Conservation (phyloP, 2,797 vertebrate genomes). For the Argya squamiceps region DNA sequence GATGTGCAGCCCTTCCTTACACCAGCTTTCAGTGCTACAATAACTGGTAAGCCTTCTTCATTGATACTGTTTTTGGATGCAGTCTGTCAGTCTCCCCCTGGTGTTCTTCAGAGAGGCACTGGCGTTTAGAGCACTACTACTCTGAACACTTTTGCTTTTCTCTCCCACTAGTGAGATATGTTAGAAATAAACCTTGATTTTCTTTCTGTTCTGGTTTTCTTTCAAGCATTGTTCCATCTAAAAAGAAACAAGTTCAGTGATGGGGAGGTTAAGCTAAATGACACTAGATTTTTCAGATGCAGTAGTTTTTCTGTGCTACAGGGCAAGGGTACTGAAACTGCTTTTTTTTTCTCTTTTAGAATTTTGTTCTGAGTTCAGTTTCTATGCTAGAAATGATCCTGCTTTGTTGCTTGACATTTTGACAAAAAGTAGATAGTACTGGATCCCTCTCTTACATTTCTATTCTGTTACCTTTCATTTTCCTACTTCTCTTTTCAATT, state of each 20-base stretch:
- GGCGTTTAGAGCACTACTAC: background rate
- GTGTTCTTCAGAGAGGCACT: background rate
- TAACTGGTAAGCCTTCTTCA: background rate
- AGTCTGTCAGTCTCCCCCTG: background rate
- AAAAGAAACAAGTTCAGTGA: background rate
- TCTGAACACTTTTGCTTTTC: background rate
- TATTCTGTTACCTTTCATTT: background rate
- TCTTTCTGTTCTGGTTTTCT: background rate
- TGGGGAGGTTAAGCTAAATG: background rate
- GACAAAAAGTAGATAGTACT: background rate
- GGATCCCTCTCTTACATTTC: background rate
- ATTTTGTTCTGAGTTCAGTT: background rate
- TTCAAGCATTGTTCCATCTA: background rate
- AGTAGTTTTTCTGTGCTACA: background rate
- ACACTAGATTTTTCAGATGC: background rate
- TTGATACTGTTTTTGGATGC: background rate
- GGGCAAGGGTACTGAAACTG: background rate
- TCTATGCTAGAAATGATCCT: background rate
- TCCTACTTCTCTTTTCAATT: background rate
- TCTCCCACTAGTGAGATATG: background rate
- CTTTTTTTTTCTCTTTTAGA: background rate
- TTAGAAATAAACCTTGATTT: background rate
- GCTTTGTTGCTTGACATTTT: background rate
- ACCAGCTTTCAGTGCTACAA: background rate
- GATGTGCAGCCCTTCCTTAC: background rate